Evolutionary conservation across 2,113 vertebrate genomes (phyloP), one percentile per base, ranked within the genome.

Genomic region (Carettochelys insculpta): DNA sequence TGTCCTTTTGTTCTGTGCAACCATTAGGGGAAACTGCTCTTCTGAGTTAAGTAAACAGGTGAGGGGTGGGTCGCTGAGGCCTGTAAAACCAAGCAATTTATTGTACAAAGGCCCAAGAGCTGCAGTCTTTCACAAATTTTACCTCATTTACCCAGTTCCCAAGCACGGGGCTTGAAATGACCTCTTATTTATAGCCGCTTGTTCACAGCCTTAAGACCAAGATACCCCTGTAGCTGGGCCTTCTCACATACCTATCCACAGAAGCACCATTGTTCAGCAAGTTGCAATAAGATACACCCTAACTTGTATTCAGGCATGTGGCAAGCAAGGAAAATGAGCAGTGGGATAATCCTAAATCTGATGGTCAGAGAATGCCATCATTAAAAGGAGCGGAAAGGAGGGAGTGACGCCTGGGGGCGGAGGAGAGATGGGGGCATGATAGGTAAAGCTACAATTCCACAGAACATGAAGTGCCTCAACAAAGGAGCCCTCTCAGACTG

Each of bases 241-340:
- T 95, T 94, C 61, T 68, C 24, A 31, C 58, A 25, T 88, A 80
- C 41, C 71, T 90, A 11, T 80, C 51, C 61, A 41, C 65, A 85
- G 88, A 92, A 27, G 78, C 90, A 77, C 80, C 92, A 87, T 87
- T 86, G 78, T 86, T 92, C 87, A 95, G 86, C 61, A 90, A 86
- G 43, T 84, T 93, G 80, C 86, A 86, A 48, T 86, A 77, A 90
- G 94, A 95, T 45, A 95, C 90, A 82, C 80, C 79, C 27, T 43
- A 88, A 90, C 90, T 95, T 84, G 92, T 95, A 88, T 71, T 38
- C 65, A 24, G 38, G 65, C 38, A 71, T 88, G 81, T 81, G 90
- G 24, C 82, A 93, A 94, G 94, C 61, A 94, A 84, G 90, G 87
- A 77, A 94, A 94, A 97, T 90, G 58, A 65, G 16, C 58, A 19